Base-by-base conservation (phyloP, 2,113 vertebrate species). In the Dunckerocampus dactyliophorus region DNA sequence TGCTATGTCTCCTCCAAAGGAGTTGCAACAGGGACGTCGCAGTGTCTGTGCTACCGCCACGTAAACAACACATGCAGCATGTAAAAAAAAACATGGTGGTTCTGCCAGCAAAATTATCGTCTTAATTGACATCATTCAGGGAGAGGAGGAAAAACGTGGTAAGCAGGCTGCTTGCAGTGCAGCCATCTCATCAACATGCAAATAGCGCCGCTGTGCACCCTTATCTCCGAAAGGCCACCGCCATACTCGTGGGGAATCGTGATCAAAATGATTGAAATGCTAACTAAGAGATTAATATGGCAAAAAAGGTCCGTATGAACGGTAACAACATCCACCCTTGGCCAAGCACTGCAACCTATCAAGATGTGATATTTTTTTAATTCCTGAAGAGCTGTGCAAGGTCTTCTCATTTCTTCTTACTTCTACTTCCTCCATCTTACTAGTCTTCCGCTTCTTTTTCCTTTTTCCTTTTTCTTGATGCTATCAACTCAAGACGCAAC, bases 171-270 rank as follows among this genome's bases (percentile, higher is more conserved):
- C 60, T 57, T 24, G 37, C 63, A 49, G 71, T 24, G 37, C 63
- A 49, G 71, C 64, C 64, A 17, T 39, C 72, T 68, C 56, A 77
- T 77, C 74, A 74, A 63, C 71, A 82, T 66, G 69, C 69, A 72
- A 72, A 82, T n/a, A 28, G 53, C 60, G 56, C 51, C 63, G 77
- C 73, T 67, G 67, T 63, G 64, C 65, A 59, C 51, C 0, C 4
- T 66, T 62, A 64, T 74, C 63, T 65, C 47, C 46, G 46, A 68
- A 65, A 53, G 19, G 46, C 42, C 47, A 22, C 9, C 49, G 42
- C 28, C 11, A 3, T 39, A 16, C 9, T 71, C 54, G 42, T 34
- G 12, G 21, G 15, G 34, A 56, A 69, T 65, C 56, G 52, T 20
- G 57, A 62, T 63, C 49, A 73, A 14, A 56, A 70, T 75, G 65